These are phyloP conservation scores for Sinonovacula constricta DNA, from an alignment of 1,140 invertebrate genomes.

Conservation along the genomic window DNA sequence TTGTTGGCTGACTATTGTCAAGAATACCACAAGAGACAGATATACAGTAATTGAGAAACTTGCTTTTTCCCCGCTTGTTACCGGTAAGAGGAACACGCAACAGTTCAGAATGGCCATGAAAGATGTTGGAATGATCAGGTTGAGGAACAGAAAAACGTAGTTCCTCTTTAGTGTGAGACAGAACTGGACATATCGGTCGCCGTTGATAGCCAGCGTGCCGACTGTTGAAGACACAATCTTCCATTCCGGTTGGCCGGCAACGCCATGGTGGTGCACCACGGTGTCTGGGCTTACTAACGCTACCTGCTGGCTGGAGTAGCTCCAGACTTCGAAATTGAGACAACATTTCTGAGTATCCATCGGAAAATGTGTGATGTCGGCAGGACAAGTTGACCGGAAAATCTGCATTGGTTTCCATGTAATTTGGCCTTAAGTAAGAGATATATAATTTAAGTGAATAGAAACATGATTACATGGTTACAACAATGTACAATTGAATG, in stretches of 20 bases:
- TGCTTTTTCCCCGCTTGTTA: conserved; percentile 51
- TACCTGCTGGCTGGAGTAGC: neutral
- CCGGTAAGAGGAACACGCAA: conserved; percentile 53
- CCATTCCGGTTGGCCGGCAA: conserved; percentile 36
- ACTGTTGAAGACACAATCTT: conserved; percentile 8
- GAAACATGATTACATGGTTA: too few species aligned
- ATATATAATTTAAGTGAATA: too few species aligned
- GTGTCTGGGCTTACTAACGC: neutral
- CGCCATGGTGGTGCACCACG: neutral
- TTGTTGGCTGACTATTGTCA: conserved; percentile 47
- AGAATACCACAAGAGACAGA: conserved; percentile 51
- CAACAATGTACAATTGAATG: too few species aligned
- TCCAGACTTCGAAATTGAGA: conserved; percentile 49
- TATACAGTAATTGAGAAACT: conserved; percentile 51
- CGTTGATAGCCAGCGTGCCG: neutral
- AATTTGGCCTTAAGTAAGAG: too few species aligned
- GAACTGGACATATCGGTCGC: conserved; percentile 6
- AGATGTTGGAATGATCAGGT: conserved; percentile 50
- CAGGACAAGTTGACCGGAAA: conserved; percentile 39
- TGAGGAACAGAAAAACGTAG: conserved; percentile 37
- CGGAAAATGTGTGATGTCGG: conserved; percentile 48
- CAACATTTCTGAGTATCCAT: conserved; percentile 53
- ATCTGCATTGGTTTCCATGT: conserved; percentile 51
- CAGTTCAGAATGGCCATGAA: conserved; percentile 45
- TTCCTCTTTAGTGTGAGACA: conserved; percentile 41